Evolutionary conservation across 2,888 invertebrate species (phyloP), one percentile per base, ranked within the genome.

Genomic region (Nemoura dubitans): DNA sequence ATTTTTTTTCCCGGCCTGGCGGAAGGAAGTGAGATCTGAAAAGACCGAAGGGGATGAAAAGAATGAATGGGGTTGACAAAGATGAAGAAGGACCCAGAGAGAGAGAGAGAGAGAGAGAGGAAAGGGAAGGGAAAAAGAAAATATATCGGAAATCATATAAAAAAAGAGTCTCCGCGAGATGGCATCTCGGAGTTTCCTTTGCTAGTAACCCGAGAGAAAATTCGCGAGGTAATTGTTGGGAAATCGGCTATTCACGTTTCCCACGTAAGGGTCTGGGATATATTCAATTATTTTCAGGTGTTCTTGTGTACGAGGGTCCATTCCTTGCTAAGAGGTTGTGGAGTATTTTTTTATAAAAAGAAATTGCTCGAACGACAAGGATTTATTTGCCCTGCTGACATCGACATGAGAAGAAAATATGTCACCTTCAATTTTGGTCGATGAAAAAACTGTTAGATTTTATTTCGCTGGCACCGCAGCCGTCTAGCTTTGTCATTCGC

Each of bases 21-120:
- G 83, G 78, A 86, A 86, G 86, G 86, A 86, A 86, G 36, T 28
- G 82, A 82, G 83, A 86, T 30, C 81, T 76, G 43, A 43, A 83
- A 26, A 43, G 86, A 86, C 81, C 16, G 25, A 82, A 86, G 82
- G 83, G 76, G 83, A 82, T 43, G 30, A 30, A 59, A 82, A 82
- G 81, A 83, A 83, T 83, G 43, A 83, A 42, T n/a, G 42, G 36
- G 42, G 42, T 83, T 83, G 83, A 83, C 83, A 83, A 42, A 83
- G 83, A 83, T 83, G 83, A 83, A 81, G 81, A 29, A 81, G 30
- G 29, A 81, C 36, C 42, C 6, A 30, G 43, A 83, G 26, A 26
- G 30, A 83, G 16, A 29, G 29, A n/a, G n/a, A n/a, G n/a, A n/a
- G n/a, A n/a, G n/a, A n/a, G n/a, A n/a, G n/a, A n/a, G n/a, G n/a